Conservation (phyloP, 2,797 vertebrate species). For the Fringilla coelebs region DNA sequence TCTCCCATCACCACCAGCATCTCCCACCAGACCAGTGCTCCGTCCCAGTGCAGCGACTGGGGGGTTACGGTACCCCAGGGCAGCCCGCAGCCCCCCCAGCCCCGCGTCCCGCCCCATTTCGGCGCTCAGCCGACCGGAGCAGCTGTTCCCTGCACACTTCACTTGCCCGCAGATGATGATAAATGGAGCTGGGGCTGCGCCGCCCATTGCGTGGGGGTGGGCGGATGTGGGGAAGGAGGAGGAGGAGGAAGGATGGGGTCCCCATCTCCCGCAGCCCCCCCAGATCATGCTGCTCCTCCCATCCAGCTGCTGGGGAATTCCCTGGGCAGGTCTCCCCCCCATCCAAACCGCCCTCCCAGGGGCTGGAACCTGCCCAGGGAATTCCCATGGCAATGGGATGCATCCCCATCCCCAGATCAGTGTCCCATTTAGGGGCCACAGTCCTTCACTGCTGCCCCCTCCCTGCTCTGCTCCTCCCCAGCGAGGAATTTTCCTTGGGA, state of each 20-base stretch:
- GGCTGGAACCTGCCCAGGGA: neutral
- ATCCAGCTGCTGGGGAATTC: constrained; percentile 17
- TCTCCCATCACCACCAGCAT: neutral
- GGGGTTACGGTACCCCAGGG: neutral
- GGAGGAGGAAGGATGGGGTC: neutral
- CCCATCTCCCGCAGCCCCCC: neutral
- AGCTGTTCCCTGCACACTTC: constrained; percentile 79
- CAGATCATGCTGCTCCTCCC: neutral
- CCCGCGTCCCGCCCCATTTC: neutral
- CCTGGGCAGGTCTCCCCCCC: neutral
- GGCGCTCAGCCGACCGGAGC: constrained; percentile 59
- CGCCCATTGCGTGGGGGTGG: constrained; percentile 26
- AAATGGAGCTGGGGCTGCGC: constrained; percentile 69
- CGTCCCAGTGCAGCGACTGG: fast-evolving
- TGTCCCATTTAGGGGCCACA: neutral
- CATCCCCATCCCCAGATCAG: neutral
- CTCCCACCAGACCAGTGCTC: neutral
- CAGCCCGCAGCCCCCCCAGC: neutral
- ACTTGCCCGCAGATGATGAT: constrained; percentile 81
- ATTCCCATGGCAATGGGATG: neutral
- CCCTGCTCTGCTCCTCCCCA: constrained; percentile 42
- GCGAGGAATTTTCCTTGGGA: constrained; percentile 58
- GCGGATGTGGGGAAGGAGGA: constrained; percentile 1
- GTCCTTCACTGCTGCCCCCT: neutral
- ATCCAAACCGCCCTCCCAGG: neutral